Percentiles rank a stretch among this genome's conserved stretches.
Conservation (phyloP, 2,888 invertebrate genomes). For the Cheilosia grossa region DNA sequence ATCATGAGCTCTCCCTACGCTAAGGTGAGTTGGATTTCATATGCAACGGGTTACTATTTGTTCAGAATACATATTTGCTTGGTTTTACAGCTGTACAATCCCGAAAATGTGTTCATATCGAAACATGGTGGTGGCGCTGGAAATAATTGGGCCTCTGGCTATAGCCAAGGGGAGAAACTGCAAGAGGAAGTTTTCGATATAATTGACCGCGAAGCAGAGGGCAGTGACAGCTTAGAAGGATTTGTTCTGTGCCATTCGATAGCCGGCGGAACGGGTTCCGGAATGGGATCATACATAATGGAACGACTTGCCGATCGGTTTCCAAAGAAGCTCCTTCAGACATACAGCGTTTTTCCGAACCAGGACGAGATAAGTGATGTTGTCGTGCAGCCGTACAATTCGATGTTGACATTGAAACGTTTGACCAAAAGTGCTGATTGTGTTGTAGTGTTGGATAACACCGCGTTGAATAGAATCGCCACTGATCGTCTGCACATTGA, state of each 20-base stretch:
- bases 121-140: conserved; percentile 99
- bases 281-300: conserved; percentile 98
- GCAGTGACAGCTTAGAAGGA: conserved; percentile 99
- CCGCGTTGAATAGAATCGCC: conserved; percentile 97
- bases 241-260: conserved; percentile 99
- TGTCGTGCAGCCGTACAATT: conserved; percentile 98
- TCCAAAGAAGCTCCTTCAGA: conserved; percentile 98
- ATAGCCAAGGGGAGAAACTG: conserved; percentile 95
- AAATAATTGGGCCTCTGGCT: conserved; percentile 99
- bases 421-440: conserved; percentile 98
- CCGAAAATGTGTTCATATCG: conserved; percentile 98
- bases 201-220: conserved; percentile 99
- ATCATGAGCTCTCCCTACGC: conserved; percentile 98
- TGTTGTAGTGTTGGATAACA: conserved; percentile 98
- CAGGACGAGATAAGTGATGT: conserved; percentile 98
- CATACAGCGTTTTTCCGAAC: conserved; percentile 99
- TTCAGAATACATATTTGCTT: neutral
- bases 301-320: conserved; percentile 96
- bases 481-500: conserved; percentile 96
- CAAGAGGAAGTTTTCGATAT: conserved; percentile 99
- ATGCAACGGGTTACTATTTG: too few relatives aligned
- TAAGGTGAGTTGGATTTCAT: conserved; percentile 85
- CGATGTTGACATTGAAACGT: conserved; percentile 95
- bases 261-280: conserved; percentile 99
- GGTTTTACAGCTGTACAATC: conserved; percentile 92